These are phyloP conservation scores for Penaeus monodon DNA, from an alignment of 2,888 invertebrate genomes.

Conservation along the genomic window DNA sequence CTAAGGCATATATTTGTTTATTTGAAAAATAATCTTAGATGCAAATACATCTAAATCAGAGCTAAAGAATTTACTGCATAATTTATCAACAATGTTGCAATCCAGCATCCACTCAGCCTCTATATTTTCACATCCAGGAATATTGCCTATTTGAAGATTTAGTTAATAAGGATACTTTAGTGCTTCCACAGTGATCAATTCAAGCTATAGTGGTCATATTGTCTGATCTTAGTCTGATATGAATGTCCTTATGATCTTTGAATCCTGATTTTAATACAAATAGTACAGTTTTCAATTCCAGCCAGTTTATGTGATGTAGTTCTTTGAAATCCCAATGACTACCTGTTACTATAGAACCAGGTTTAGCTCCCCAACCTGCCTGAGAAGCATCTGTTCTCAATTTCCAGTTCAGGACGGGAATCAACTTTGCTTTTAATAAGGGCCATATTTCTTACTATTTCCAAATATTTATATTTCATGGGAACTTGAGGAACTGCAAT, in stretches of 20 bases:
- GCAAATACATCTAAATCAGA: background rate
- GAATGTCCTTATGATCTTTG: background rate
- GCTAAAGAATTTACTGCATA: background rate
- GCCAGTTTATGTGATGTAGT: background rate
- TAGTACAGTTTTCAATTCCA: background rate
- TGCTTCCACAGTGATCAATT: background rate
- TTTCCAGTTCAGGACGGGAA: background rate
- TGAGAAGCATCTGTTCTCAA: background rate
- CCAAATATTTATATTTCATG: constrained; percentile 2
- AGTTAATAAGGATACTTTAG: background rate
- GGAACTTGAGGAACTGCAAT: background rate
- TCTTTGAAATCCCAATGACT: background rate
- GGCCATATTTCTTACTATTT: background rate
- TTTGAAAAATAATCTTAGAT: background rate
- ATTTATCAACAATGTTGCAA: background rate
- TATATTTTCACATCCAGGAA: background rate
- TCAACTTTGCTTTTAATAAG: background rate
- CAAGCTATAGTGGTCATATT: background rate
- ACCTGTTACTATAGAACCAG: no score
- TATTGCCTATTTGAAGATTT: background rate
- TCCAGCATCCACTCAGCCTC: constrained; percentile 4
- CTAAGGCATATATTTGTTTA: background rate
- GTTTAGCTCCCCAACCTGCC: no score
- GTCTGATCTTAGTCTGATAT: background rate
- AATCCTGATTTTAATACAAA: background rate